Base-by-base conservation (phyloP, 2,113 vertebrate species). In the Paraplagusia blochii region DNA sequence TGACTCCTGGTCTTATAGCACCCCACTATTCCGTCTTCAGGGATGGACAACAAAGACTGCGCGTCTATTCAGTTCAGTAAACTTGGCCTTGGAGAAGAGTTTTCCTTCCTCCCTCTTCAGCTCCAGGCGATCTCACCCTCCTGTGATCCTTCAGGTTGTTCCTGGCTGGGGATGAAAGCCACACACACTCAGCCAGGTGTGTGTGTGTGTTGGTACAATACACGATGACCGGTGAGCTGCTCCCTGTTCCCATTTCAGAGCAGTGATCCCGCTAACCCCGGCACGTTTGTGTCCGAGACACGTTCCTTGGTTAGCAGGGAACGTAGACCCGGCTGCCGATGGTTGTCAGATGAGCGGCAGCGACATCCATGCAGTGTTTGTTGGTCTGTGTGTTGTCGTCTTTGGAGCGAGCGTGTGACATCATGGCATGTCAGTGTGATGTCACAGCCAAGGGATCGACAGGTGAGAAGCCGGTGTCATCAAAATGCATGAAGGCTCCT, bases 281-380 rank as follows among this genome's bases (percentile, higher is more conserved):
- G 15, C 5, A 13, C 46, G 58, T 53, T 35, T 39, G 12, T 54
- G 29, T 45, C 53, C 52, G 45, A 39, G 18, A 80, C 38, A 40
- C 9, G 11, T 40, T 77, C 78, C 71, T 81, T 62, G 74, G 81
- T 81, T 79, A 64, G 42, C 53, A 5, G n/a, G n/a, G n/a, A n/a
- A n/a, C n/a, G n/a, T n/a, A n/a, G n/a, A n/a, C n/a, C n/a, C n/a
- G n/a, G n/a, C n/a, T n/a, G 58, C 50, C 72, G 63, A 16, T 33
- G 48, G 70, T 49, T 45, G 38, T 68, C 47, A 0, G 53, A 55
- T 53, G 22, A 66, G 60, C 50, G n/a, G n/a, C n/a, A n/a, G n/a
- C n/a, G n/a, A n/a, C n/a, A n/a, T n/a, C n/a, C n/a, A n/a, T n/a
- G n/a, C n/a, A n/a, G n/a, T n/a, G n/a, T n/a, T n/a, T n/a, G n/a